Evolutionary conservation across 2,888 invertebrate genomes (phyloP).

Genomic region (Heteromurus nitidus): DNA sequence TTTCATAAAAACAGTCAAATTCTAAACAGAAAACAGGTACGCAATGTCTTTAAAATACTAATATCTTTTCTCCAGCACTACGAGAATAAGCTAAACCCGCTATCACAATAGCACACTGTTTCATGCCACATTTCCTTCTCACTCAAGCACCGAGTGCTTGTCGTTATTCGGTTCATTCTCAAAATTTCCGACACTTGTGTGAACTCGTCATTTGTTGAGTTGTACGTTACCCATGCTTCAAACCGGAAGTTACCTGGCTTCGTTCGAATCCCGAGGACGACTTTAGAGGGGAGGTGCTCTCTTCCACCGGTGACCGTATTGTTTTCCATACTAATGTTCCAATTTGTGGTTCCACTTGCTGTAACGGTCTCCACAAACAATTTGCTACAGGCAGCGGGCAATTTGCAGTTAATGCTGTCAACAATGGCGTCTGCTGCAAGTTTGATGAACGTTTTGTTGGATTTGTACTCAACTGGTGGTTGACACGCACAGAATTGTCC

Average conservation of each 20-base stretch:
- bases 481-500: conserved; percentile 64
- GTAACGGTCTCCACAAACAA: conserved; percentile 38
- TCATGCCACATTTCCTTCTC: background rate
- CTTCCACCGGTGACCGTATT: no score
- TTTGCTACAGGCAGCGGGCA: conserved; percentile 57
- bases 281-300: conserved; percentile 1
- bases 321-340: background rate
- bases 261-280: conserved; percentile 59
- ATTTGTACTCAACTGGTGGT: conserved; percentile 54
- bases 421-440: conserved; percentile 51
- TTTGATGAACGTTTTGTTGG: conserved; percentile 36
- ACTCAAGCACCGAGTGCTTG: conserved; percentile 17
- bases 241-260: conserved; percentile 68
- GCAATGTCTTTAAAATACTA: no score
- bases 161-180: conserved; percentile 56
- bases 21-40: no score
- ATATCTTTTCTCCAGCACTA: no score
- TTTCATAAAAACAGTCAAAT: no score
- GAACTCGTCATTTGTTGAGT: conserved; percentile 19
- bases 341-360: conserved; percentile 53
- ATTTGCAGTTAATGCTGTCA: conserved; percentile 51
- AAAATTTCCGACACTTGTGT: conserved; percentile 40
- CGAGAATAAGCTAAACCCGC: no score
- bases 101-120: conserved; percentile 5
- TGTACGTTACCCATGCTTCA: conserved; percentile 66